Conservation (phyloP, 2,888 invertebrate genomes). For the Lissocephala sabroskyi region DNA sequence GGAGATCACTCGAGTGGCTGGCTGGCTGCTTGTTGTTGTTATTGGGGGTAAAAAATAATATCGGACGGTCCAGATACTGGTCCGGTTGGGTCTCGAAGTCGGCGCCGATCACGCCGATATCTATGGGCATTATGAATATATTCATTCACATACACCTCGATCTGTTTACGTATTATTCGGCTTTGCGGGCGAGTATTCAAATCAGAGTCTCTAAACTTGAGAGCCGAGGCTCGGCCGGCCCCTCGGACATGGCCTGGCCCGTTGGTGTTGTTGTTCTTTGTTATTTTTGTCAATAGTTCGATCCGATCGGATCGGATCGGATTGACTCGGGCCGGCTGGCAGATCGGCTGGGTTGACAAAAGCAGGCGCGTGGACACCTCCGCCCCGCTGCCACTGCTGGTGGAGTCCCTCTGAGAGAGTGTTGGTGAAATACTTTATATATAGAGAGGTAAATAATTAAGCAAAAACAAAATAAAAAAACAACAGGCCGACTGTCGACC, state of each 20-base stretch:
- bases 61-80: neutral
- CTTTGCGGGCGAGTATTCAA: constrained; percentile 39
- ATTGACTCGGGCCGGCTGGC: neutral
- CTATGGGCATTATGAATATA: constrained; percentile 21
- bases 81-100: no score
- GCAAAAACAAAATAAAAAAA: constrained; percentile 24
- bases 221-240: no score
- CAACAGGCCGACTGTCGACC: constrained; percentile 32
- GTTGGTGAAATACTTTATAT: constrained; percentile 5
- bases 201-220: constrained; percentile 28
- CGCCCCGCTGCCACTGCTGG: neutral
- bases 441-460: no score
- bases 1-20: neutral
- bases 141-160: no score
- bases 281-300: constrained; percentile 4
- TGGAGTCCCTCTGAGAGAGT: constrained; percentile 9
- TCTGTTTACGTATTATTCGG: constrained; percentile 2
- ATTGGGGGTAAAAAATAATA: neutral
- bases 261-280: constrained; percentile 20
- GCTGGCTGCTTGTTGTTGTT: neutral
- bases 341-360: no score
- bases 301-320: neutral
- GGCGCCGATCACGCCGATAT: no score
- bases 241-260: no score
- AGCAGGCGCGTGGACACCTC: neutral